Evolutionary conservation across 2,888 invertebrate species (phyloP).

Genomic region (Yponomeuta evonymella): DNA sequence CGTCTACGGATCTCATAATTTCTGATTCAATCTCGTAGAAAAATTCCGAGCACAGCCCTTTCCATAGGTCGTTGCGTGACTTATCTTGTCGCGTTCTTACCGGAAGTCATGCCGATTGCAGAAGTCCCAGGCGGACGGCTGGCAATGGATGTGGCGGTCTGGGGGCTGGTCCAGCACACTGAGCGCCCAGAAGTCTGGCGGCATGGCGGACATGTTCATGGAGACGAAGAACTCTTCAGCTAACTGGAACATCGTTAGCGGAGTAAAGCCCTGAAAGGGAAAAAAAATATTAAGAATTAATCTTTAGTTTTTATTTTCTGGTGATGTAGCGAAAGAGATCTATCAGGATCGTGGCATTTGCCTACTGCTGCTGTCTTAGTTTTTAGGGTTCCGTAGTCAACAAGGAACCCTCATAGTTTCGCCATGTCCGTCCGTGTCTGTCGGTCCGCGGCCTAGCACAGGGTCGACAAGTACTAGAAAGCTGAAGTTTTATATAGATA

Average conservation of each 20-base stretch:
- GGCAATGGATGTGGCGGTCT: constrained; percentile 87
- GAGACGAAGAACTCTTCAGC: constrained; percentile 95
- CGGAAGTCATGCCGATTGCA: constrained; percentile 92
- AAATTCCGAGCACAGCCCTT: too few species aligned
- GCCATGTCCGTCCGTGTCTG: too few species aligned
- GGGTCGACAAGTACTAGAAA: too few species aligned
- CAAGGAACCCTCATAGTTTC: too few species aligned
- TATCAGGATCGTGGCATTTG: too few species aligned
- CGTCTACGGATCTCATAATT: too few species aligned
- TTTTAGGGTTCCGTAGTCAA: too few species aligned
- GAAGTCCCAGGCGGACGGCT: constrained; percentile 96
- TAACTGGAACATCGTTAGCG: constrained; percentile 87
- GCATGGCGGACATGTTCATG: constrained; percentile 90
- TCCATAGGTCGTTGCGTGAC: too few species aligned
- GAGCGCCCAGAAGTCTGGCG: constrained; percentile 91
- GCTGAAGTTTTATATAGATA: too few species aligned
- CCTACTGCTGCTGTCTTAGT: too few species aligned
- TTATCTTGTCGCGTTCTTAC: constrained; percentile 48
- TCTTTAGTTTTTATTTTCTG: neutral
- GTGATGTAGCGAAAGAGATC: neutral
- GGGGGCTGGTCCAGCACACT: constrained; percentile 89
- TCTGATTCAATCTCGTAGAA: too few species aligned
- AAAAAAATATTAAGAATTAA: neutral
- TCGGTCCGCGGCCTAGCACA: too few species aligned
- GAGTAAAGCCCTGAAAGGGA: constrained; percentile 84